A percentile compares a stretch with the other conserved stretches of the same genome.
These are phyloP conservation scores for Tachuris rubrigastra DNA, from an alignment of 2,113 vertebrate genomes.

Conservation along the genomic window DNA sequence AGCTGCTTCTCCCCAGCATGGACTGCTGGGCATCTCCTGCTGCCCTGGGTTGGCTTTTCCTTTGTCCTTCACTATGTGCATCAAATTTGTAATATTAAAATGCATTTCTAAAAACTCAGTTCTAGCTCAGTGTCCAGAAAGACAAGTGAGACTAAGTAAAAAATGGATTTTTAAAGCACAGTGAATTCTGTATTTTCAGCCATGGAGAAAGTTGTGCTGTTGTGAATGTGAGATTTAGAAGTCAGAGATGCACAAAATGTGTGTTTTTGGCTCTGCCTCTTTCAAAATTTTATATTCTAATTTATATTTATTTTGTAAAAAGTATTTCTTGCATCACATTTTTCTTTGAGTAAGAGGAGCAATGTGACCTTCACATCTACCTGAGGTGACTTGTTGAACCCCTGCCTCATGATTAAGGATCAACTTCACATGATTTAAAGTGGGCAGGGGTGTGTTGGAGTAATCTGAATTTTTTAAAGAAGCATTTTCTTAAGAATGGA, in stretches of 20 bases:
- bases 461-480: background rate
- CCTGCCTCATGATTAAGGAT: background rate
- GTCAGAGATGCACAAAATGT: too few relatives aligned
- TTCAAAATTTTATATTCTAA: background rate
- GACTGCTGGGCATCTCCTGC: background rate
- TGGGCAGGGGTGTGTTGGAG: background rate
- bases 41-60: background rate
- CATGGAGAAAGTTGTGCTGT: background rate
- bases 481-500: background rate
- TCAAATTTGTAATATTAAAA: background rate
- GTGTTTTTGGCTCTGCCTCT: background rate
- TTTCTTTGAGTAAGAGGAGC: background rate
- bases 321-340: accelerated
- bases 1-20: background rate
- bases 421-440: slow-evolving; percentile 18
- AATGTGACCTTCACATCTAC: background rate
- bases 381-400: background rate
- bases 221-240: background rate
- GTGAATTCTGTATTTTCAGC: background rate
- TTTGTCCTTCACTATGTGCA: background rate
- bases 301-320: background rate
- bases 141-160: background rate
- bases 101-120: background rate
- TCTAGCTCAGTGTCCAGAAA: background rate
- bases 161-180: background rate